These are phyloP conservation scores for Heliconius aoede DNA, from an alignment of 2,888 invertebrate species.

Conservation along the genomic window DNA sequence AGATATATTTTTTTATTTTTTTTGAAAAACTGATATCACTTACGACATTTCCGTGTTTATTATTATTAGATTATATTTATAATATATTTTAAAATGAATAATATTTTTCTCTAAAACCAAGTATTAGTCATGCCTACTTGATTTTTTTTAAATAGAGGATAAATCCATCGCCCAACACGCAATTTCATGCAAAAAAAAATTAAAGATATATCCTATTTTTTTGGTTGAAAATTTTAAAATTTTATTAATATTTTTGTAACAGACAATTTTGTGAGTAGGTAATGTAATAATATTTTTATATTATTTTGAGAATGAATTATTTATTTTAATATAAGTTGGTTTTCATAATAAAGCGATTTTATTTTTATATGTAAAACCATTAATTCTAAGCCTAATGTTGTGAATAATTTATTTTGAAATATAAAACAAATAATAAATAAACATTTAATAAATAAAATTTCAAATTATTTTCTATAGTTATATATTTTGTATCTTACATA, in stretches of 20 bases:
- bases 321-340: not conserved
- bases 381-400: no score
- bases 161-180: not conserved
- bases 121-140: not conserved
- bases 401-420: not conserved
- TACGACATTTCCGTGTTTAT: no score
- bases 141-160: not conserved
- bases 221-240: no score
- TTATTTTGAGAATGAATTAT: no score
- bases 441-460: constrained; percentile 38
- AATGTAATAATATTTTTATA: no score
- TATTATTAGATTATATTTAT: no score
- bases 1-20: no score
- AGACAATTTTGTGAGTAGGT: not conserved
- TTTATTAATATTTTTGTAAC: not conserved
- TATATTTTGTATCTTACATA: constrained; percentile 55
- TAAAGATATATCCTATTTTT: no score
- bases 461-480: constrained; percentile 50
- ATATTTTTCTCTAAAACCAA: not conserved
- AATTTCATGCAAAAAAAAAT: not conserved
- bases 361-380: no score
- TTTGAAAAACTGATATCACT: no score
- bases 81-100: no score
- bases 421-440: not conserved
- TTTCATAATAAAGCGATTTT: not conserved